Base-by-base conservation (phyloP, 2,888 invertebrate genomes). In the Parascotia fuliginaria region DNA sequence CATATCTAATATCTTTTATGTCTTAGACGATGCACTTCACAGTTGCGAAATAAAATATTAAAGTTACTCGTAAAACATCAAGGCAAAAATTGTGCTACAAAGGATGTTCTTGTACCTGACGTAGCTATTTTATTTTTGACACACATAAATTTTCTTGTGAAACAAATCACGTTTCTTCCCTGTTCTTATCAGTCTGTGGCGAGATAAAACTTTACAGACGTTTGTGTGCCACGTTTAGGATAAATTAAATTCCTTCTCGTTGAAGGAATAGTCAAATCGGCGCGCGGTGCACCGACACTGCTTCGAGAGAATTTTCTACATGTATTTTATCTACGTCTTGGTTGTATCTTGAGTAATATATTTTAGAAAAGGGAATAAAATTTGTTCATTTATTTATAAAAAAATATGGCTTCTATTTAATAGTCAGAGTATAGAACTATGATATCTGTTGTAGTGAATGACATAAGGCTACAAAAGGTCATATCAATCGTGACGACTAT, bases 191-290 rank as follows among this genome's bases (percentile, higher is more conserved):
- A 72, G 73, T 63, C 65, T 65, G 60, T 40, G 52, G 55, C 52
- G 46, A 65, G 73, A 76, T 78, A 76, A 78, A 78, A 75, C 71
- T 75, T 72, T 65, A 60, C 62, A 70, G 74, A 69, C 70, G 65
- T 65, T 65, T 64, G 46, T 55, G 49, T 29, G 48, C 43, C 67
- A 60, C 69, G 48, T 72, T 70, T 63, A 66, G 70, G 71, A 77
- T 75, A 78, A 78, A 78, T 78, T 76, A 72, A 78, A 78, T 77
- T 78, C 66, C 58, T 65, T 58, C 59, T 60, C 63, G 60, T 67
- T 71, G 66, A 70, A 63, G 68, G 67, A 70, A 66, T 65, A 72
- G 68, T 71, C 65, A 68, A 69, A 71, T 58, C 49, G 57, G 51
- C 42, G n/a, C n/a, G n/a, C n/a, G 69, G 50, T 55, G 54, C 42